These are phyloP conservation scores for Agonopterix arenella DNA, from an alignment of 2,888 invertebrate genomes.

Conservation along the genomic window DNA sequence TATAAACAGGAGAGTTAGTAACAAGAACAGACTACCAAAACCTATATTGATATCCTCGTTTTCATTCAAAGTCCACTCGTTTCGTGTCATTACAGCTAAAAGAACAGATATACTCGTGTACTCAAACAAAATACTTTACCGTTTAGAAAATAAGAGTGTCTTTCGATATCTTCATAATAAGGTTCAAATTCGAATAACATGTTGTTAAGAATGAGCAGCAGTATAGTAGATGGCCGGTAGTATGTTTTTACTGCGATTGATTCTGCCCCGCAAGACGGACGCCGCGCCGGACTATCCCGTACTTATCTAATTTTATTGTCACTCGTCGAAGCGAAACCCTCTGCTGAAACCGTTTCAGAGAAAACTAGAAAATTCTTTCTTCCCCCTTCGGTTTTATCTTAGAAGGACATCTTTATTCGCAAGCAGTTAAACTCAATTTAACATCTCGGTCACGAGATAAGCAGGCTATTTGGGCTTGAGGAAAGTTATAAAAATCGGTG, in stretches of 20 bases:
- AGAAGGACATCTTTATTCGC: constrained; percentile 65
- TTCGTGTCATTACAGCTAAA: constrained; percentile 62
- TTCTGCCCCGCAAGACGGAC: constrained; percentile 63
- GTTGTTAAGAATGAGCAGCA: constrained; percentile 14
- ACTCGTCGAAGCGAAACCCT: constrained; percentile 46
- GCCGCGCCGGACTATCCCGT: constrained; percentile 58
- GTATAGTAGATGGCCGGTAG: constrained; percentile 30
- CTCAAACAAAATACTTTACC: constrained; percentile 12
- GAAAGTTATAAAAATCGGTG: constrained; percentile 34
- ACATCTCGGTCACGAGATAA: constrained; percentile 51
- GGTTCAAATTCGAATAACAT: constrained; percentile 26
- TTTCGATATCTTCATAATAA: constrained; percentile 19
- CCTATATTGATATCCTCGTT: constrained; percentile 34
- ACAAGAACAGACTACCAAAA: too few species aligned
- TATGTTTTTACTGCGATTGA: constrained; percentile 73
- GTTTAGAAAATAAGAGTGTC: constrained; percentile 6
- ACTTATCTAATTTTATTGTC: constrained; percentile 77
- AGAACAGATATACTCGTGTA: constrained; percentile 49
- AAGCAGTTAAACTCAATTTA: constrained; percentile 66
- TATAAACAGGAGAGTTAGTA: too few species aligned
- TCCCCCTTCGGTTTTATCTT: constrained; percentile 32
- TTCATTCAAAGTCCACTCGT: constrained; percentile 62
- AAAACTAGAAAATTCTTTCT: constrained; percentile 26
- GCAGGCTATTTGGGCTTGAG: constrained; percentile 31
- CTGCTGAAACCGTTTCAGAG: constrained; percentile 21